These are phyloP conservation scores for Petromus typicus DNA, from an alignment of 2,113 vertebrate genomes.

Conservation along the genomic window DNA sequence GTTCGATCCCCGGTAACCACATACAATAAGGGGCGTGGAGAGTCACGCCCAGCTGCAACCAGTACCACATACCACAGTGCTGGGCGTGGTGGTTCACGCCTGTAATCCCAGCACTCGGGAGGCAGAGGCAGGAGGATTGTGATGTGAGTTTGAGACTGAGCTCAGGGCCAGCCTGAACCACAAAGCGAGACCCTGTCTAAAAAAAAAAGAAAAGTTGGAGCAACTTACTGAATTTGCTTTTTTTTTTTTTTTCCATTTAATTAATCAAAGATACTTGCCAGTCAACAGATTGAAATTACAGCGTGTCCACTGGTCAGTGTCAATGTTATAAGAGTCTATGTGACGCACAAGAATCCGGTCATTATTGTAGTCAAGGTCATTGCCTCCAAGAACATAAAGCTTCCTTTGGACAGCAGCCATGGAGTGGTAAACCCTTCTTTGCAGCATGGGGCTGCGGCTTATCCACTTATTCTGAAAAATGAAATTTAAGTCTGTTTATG, in stretches of 20 bases:
- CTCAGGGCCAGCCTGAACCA: no score
- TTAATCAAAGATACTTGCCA: constrained; percentile 84
- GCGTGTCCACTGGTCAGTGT: constrained; percentile 96
- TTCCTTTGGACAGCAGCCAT: constrained; percentile 96
- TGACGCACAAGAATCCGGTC: constrained; percentile 97
- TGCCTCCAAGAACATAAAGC: constrained; percentile 96
- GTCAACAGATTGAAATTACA: constrained; percentile 96
- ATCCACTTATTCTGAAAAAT: constrained; percentile 95
- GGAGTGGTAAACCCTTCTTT: constrained; percentile 97
- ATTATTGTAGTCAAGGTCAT: constrained; percentile 98
- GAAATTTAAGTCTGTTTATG: constrained; percentile 25
- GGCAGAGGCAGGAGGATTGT: no score
- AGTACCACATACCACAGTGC: no score
- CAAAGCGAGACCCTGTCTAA: no score
- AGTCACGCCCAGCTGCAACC: no score
- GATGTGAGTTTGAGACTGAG: no score
- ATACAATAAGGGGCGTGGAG: no score
- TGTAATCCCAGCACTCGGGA: no score
- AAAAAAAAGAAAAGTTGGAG: no score
- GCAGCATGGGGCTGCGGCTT: constrained; percentile 95
- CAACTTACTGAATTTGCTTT: background rate
- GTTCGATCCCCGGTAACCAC: no score
- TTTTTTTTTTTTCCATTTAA: background rate
- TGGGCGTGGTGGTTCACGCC: no score
- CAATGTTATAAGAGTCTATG: constrained; percentile 96